These are phyloP conservation scores for Tetramorium simillimum DNA, from an alignment of 1,140 invertebrate species.

Conservation along the genomic window DNA sequence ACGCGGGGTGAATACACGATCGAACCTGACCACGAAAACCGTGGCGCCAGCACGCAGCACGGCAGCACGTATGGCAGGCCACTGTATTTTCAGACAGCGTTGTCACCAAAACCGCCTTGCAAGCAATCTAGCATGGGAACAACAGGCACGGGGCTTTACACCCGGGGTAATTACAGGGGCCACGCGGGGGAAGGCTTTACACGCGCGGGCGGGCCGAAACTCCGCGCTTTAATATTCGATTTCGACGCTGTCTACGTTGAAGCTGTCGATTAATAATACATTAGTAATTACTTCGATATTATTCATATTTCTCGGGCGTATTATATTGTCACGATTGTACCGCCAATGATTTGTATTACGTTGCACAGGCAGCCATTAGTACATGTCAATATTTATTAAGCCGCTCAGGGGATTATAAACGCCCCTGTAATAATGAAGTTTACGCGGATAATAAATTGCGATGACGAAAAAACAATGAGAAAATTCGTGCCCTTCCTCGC, in stretches of 20 bases:
- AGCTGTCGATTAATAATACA: conserved; percentile 71
- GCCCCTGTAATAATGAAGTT: conserved; percentile 46
- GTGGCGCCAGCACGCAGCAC: neutral
- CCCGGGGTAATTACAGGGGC: neutral
- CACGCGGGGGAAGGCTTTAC: conserved; percentile 3
- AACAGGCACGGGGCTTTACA: neutral
- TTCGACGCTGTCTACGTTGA: conserved; percentile 26
- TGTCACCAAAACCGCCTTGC: conserved; percentile 30
- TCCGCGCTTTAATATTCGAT: conserved; percentile 45
- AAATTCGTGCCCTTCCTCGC: neutral
- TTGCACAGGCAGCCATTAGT: conserved; percentile 60
- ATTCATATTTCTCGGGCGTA: conserved; percentile 65
- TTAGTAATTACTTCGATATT: conserved; percentile 65
- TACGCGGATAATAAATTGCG: conserved; percentile 28
- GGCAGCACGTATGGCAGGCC: neutral
- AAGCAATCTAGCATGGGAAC: conserved; percentile 35
- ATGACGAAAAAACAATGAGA: neutral
- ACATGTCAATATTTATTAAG: conserved; percentile 72
- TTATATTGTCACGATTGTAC: conserved; percentile 65
- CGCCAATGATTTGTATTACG: conserved; percentile 63
- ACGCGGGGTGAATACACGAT: neutral
- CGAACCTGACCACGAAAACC: neutral
- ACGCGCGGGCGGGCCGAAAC: conserved; percentile 45
- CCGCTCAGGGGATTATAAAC: conserved; percentile 56
- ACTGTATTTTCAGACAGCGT: conserved; percentile 9